Evolutionary conservation across 1,140 invertebrate species (phyloP).

Genomic region (Gryon sp.): DNA sequence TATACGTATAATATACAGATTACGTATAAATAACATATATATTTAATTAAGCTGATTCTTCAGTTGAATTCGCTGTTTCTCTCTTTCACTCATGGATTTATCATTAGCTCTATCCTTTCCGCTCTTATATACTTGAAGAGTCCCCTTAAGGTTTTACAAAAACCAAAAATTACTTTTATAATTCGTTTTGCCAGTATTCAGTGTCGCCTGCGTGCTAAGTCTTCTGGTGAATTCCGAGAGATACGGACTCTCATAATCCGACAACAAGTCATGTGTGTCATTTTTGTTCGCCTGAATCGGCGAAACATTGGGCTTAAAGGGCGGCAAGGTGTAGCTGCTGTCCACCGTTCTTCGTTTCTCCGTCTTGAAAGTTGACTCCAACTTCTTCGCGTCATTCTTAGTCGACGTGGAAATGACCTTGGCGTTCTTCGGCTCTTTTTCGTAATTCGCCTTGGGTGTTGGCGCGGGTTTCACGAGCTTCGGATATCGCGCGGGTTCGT

Average conservation of each 20-base stretch:
- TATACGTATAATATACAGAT: too few relatives aligned
- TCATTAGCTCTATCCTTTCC: too few relatives aligned
- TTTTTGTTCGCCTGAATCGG: slow-evolving; percentile 58
- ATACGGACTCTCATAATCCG: slow-evolving; percentile 82
- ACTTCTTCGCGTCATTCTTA: not conserved
- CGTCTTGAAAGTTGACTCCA: slow-evolving; percentile 1
- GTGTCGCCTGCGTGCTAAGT: slow-evolving; percentile 80
- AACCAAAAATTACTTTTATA: slow-evolving; percentile 71
- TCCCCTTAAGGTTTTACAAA: too few relatives aligned
- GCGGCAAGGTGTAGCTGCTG: slow-evolving; percentile 59
- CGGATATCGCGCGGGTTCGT: slow-evolving; percentile 62
- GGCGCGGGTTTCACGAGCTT: slow-evolving; percentile 55
- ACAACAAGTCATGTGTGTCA: slow-evolving; percentile 66
- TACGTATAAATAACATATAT: too few relatives aligned
- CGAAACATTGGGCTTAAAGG: slow-evolving; percentile 68
- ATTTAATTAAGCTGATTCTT: too few relatives aligned
- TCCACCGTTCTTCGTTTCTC: slow-evolving; percentile 54
- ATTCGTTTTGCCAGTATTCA: slow-evolving; percentile 73
- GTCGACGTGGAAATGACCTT: slow-evolving; percentile 45
- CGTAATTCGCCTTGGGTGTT: slow-evolving; percentile 54
- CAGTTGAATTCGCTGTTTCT: too few relatives aligned
- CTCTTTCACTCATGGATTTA: too few relatives aligned
- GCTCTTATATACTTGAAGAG: too few relatives aligned
- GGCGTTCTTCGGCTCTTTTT: slow-evolving; percentile 32
- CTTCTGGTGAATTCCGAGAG: slow-evolving; percentile 84